Evolutionary conservation across 2,113 vertebrate species (phyloP).

Genomic region (Panthera tigris): DNA sequence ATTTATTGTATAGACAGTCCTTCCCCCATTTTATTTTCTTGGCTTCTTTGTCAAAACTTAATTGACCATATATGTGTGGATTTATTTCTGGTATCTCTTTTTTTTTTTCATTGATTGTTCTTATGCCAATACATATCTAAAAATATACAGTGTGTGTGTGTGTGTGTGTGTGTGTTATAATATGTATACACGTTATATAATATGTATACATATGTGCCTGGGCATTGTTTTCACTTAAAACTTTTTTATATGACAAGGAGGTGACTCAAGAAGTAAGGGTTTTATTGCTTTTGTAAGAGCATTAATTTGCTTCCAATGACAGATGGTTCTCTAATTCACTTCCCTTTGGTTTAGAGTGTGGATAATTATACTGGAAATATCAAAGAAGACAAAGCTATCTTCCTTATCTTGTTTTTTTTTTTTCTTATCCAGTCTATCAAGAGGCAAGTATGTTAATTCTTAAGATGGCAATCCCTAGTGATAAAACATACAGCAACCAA

Average conservation of each 20-base stretch:
- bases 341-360: conserved; percentile 65
- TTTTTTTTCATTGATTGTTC: not conserved
- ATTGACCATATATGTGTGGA: not conserved
- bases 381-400: conserved; percentile 67
- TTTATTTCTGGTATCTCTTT: not conserved
- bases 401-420: conserved; percentile 61
- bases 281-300: conserved; percentile 56
- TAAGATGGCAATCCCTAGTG: conserved; percentile 50
- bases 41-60: not conserved
- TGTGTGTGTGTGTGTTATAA: no score
- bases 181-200: not conserved
- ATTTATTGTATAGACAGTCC: not conserved
- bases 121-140: not conserved
- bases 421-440: conserved; percentile 58
- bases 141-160: not conserved
- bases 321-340: conserved; percentile 67
- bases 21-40: not conserved
- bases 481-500: not conserved
- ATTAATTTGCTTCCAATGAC: conserved; percentile 73
- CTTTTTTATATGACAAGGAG: conserved; percentile 20
- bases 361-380: conserved; percentile 74
- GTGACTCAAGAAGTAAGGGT: conserved; percentile 55
- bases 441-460: conserved; percentile 64
- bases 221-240: not conserved
- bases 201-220: not conserved